Percentiles rank a stretch among this genome's conserved stretches.
Conservation (phyloP, 1,140 invertebrate species). For the Ridgeia piscesae region DNA sequence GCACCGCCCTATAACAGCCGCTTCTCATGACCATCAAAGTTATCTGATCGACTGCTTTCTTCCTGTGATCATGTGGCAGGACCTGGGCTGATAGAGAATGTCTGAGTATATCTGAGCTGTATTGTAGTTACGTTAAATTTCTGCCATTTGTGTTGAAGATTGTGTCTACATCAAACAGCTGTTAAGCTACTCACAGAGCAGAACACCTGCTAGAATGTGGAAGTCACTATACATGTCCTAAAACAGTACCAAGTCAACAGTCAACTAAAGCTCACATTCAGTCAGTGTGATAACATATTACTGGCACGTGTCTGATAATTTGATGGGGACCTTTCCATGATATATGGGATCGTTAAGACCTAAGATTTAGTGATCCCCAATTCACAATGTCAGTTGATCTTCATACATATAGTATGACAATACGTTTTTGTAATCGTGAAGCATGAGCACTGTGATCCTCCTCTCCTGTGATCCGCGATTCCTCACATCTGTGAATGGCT, state of each 20-base stretch:
- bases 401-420: no score
- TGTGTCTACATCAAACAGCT: neutral
- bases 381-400: no score
- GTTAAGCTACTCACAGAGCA: no score
- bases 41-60: neutral
- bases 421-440: no score
- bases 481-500: no score
- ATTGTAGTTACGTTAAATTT: neutral
- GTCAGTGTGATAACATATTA: neutral
- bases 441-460: no score
- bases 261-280: neutral
- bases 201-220: neutral
- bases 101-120: neutral
- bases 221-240: neutral
- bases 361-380: no score
- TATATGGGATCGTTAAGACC: no score
- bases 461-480: no score
- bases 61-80: neutral
- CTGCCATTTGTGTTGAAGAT: neutral
- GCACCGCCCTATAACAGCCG: neutral
- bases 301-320: no score
- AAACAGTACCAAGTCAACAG: neutral
- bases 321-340: no score
- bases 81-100: neutral
- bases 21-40: neutral